Evolutionary conservation across 2,113 vertebrate species (phyloP), one percentile per base, ranked within the genome.

Genomic region (Hipposideros armiger): DNA sequence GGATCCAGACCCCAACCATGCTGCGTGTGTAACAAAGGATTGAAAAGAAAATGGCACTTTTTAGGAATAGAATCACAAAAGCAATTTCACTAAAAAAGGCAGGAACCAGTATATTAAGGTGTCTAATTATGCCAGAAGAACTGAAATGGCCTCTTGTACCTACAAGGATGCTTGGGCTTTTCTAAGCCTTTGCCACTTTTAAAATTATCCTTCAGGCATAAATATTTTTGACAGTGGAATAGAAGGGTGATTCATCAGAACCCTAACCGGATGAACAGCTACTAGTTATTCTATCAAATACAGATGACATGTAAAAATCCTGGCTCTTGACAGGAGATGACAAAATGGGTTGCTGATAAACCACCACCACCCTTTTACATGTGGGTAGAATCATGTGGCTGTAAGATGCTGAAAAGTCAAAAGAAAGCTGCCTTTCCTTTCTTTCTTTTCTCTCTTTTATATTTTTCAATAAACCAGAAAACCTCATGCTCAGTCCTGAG

Each of bases 11-110:
- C 81, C 24, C 56, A 84, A 2, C n/a, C 22, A 62, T 94, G 47
- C 77, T 97, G 92, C 95, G n/a, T 81, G 82, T 0, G 3, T 87
- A 47, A 22, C 89, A 76, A 95, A 95, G 77, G 52, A 0, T 94
- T 86, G 85, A 87, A 97, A 97, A 94, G 97, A 64, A 92, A 69
- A n/a, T 91, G 95, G 96, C 96, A 90, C 97, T 97, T 97, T 16
- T 78, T 93, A 95, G 92, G 78, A 83, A 64, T 78, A 72, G 60
- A 95, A 83, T 14, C 9, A 26, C 9, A 40, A 60, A 91, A 92
- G 85, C 15, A 56, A 11, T 19, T 22, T 92, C 17, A 28, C 32
- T 11, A 26, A 11, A 0, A 81, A 87, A 96, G 85, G 62, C 76
- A 60, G 11, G 91, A 80, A 22, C 89, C 66, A 1, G 52, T 56